Percentiles rank a stretch among this genome's conserved stretches.
phyloP scores from a whole-genome alignment of 1,140 invertebrate genomes.

The Drosophila sp. region DNA sequence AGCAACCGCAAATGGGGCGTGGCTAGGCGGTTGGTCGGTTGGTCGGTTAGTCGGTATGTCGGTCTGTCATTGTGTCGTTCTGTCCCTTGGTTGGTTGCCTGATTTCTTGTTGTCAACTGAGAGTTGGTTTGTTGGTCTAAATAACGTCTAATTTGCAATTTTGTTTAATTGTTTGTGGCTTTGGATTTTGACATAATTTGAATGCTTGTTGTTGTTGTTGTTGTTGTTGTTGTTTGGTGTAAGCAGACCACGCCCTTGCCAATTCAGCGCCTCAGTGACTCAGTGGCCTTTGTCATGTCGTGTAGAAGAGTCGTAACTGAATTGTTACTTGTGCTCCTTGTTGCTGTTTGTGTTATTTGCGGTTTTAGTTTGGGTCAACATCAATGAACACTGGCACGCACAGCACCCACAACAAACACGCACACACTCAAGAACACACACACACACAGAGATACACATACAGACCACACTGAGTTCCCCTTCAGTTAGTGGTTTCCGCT shows the following conservation, averaged over 20 bases:
- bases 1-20: constrained; percentile 69
- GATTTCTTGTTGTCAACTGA: constrained; percentile 60
- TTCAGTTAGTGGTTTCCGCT: constrained; percentile 65
- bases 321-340: constrained; percentile 16
- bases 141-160: constrained; percentile 82
- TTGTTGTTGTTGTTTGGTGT: constrained; percentile 28
- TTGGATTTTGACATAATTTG: constrained; percentile 78
- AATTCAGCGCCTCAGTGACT: constrained; percentile 15
- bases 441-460: constrained; percentile 8
- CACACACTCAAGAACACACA: constrained; percentile 2
- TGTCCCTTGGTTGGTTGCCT: constrained; percentile 27
- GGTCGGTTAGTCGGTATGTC: constrained; percentile 20
- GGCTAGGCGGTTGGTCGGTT: constrained; percentile 39
- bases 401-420: constrained; percentile 26
- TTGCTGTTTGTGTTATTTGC: constrained; percentile 65
- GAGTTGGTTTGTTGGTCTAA: constrained; percentile 68
- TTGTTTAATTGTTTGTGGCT: constrained; percentile 82
- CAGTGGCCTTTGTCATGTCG: constrained; percentile 48
- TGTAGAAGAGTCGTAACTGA: constrained; percentile 60
- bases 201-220: constrained; percentile 33
- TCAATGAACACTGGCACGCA: constrained; percentile 68
- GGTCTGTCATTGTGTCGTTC: constrained; percentile 15
- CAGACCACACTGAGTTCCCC: constrained; percentile 5
- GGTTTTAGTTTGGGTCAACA: constrained; percentile 78
- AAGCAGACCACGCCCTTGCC: constrained; percentile 31